These are phyloP conservation scores for Heliconius eleuchia DNA, from an alignment of 1,140 invertebrate species.

Conservation along the genomic window DNA sequence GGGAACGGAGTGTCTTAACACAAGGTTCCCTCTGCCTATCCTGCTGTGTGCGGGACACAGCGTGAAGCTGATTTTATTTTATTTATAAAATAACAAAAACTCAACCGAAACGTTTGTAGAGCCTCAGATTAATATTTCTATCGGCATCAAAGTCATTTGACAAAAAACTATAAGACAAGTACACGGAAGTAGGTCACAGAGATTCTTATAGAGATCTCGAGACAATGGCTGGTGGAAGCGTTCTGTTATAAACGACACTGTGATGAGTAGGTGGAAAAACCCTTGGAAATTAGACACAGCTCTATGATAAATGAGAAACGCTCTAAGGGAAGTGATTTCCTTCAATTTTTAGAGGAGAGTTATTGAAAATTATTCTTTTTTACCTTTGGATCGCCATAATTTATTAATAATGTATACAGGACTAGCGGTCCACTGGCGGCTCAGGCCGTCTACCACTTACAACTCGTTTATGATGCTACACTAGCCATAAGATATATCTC, in stretches of 20 bases:
- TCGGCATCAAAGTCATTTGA: conserved; percentile 10
- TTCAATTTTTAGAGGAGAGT: conserved; percentile 1
- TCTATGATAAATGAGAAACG: conserved; percentile 41
- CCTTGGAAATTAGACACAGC: conserved; percentile 45
- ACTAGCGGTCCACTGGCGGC: too few species aligned
- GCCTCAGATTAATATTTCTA: not conserved
- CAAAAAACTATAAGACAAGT: conserved; percentile 32
- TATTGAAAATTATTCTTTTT: not conserved
- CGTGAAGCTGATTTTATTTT: too few species aligned
- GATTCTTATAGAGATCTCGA: conserved; percentile 40
- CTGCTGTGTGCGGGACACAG: too few species aligned
- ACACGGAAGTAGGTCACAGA: conserved; percentile 49
- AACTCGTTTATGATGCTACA: too few species aligned
- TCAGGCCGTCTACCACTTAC: too few species aligned
- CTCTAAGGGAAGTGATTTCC: conserved; percentile 27
- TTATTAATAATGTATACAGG: not conserved
- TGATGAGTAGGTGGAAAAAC: conserved; percentile 50
- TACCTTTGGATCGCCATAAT: not conserved
- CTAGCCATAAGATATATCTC: too few species aligned
- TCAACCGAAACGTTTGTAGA: not conserved
- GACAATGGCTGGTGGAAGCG: conserved; percentile 46
- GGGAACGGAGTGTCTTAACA: too few species aligned
- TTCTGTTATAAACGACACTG: conserved; percentile 50
- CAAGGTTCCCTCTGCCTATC: too few species aligned
- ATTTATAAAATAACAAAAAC: not conserved